Evolutionary conservation across 2,113 vertebrate species (phyloP).

Genomic region (Ifrita kowaldi): DNA sequence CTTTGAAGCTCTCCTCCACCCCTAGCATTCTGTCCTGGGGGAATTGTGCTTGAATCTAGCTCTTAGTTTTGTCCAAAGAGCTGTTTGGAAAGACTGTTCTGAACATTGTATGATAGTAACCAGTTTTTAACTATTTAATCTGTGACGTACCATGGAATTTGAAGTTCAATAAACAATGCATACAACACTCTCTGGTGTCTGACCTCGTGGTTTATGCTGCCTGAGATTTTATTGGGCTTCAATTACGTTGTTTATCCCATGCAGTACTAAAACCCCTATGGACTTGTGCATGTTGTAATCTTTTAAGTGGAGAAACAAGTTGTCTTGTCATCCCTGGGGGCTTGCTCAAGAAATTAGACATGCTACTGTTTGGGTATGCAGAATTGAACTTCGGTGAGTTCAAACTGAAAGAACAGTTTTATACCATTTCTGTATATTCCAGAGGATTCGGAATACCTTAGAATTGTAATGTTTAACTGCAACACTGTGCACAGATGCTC

Average conservation of each 20-base stretch:
- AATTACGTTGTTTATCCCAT: background rate
- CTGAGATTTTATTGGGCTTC: background rate
- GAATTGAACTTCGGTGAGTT: background rate
- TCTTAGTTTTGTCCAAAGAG: conserved; percentile 37
- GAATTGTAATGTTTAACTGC: background rate
- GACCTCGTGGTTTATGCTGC: background rate
- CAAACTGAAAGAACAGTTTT: background rate
- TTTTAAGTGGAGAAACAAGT: background rate
- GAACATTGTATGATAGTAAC: conserved; percentile 16
- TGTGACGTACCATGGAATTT: conserved; percentile 5
- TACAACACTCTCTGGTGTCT: background rate
- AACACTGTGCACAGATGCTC: background rate
- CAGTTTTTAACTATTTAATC: conserved; percentile 58
- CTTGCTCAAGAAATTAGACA: background rate
- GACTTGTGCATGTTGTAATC: background rate
- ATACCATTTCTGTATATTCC: background rate
- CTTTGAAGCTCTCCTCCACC: background rate
- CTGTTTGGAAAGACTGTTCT: conserved; percentile 37
- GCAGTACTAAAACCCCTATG: background rate
- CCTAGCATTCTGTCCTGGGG: background rate
- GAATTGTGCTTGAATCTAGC: conserved; percentile 7
- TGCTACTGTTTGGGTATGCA: background rate
- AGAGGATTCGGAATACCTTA: background rate
- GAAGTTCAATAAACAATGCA: conserved; percentile 39
- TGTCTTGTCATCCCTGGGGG: background rate